phyloP scores from a whole-genome alignment of 2,113 vertebrate species.

The Orycteropus afer region DNA sequence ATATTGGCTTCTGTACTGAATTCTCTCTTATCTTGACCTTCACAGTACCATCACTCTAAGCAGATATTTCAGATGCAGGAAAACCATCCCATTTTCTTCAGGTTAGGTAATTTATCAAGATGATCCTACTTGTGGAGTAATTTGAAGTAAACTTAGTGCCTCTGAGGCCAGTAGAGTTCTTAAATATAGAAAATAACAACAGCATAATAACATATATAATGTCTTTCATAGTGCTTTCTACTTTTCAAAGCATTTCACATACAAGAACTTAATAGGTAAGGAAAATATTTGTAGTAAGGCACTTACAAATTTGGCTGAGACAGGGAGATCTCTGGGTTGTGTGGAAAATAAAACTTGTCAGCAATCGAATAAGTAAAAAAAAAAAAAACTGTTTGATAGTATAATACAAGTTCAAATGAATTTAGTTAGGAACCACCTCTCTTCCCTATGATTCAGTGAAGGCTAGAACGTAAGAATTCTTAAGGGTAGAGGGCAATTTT shows the following conservation, averaged over 20 bases:
- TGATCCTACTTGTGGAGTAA: neutral
- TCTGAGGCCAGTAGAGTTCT: neutral
- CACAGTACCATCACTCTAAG: neutral
- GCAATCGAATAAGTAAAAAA: too few species aligned
- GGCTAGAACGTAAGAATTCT: neutral
- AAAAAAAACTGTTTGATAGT: neutral
- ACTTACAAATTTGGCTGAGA: neutral
- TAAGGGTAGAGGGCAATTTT: neutral
- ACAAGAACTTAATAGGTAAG: neutral
- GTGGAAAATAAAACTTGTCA: neutral
- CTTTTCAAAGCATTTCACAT: conserved; percentile 16
- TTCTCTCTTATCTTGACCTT: neutral
- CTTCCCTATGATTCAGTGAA: neutral
- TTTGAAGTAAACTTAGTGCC: neutral
- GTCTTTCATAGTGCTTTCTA: neutral
- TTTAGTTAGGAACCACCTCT: neutral
- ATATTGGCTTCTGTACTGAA: neutral
- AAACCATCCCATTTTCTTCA: neutral
- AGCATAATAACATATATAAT: neutral
- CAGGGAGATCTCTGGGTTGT: neutral
- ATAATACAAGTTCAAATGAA: conserved; percentile 17
- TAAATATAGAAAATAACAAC: neutral
- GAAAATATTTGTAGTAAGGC: neutral
- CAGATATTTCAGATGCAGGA: neutral
- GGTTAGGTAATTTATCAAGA: neutral